Evolutionary conservation across 2,113 vertebrate species (phyloP).

Genomic region (Laticauda colubrina): DNA sequence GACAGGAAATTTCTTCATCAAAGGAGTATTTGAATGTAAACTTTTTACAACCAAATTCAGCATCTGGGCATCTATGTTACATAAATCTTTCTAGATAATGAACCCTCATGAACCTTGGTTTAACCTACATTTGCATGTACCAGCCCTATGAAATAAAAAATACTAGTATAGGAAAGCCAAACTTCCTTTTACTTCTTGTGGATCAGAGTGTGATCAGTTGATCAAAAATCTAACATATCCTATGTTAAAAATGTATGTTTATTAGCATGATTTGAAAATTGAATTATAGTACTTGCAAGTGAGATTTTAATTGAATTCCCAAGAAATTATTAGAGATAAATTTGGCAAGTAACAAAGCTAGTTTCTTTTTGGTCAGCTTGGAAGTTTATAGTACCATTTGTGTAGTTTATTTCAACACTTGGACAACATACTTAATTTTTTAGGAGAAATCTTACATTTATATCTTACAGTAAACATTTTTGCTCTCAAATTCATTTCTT

Average conservation of each 20-base stretch:
- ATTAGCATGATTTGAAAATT: not conserved
- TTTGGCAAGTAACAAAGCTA: not conserved
- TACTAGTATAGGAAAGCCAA: not conserved
- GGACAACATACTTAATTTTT: not conserved
- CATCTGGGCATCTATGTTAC: not conserved
- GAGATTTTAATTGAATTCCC: not conserved
- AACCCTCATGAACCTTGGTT: not conserved
- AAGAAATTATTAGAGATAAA: not conserved
- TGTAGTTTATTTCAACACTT: not conserved
- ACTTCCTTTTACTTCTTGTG: not conserved
- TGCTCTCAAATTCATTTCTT: not conserved
- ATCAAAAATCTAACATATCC: not conserved
- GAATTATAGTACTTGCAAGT: not conserved
- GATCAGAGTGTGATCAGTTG: not conserved
- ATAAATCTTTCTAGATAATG: not conserved
- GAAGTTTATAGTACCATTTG: slow-evolving; percentile 1
- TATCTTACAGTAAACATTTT: not conserved
- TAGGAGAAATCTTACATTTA: not conserved
- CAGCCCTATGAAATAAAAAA: not conserved
- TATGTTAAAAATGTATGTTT: not conserved
- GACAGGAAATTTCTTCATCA: not conserved
- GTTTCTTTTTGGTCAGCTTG: slow-evolving; percentile 21
- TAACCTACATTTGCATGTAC: not conserved
- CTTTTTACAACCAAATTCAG: not conserved
- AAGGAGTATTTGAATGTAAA: not conserved